Evolutionary conservation across 2,113 vertebrate species (phyloP).

Genomic region (Gulo gulo): DNA sequence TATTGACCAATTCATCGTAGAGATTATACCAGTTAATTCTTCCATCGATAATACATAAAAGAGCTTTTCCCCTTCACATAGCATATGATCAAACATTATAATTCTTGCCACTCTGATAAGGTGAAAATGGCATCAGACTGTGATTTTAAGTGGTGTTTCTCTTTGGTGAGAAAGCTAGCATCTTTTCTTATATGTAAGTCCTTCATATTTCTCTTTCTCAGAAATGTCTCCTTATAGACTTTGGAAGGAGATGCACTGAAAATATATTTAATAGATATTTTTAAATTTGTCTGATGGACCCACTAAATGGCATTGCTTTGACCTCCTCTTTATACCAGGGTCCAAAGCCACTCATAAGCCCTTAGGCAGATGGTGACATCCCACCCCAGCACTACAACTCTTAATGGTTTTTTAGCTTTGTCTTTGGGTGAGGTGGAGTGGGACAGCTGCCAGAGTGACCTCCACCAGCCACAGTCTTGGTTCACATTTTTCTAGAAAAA

Average conservation of each 20-base stretch:
- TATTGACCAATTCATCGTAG: conserved; percentile 22
- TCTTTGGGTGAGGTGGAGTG: not conserved
- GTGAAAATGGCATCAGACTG: not conserved
- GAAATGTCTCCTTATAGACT: not conserved
- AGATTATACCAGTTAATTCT: not conserved
- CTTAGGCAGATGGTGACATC: not conserved
- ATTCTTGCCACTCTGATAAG: conserved; percentile 9
- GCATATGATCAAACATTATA: not conserved
- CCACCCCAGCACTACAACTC: no score
- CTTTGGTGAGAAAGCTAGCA: not conserved
- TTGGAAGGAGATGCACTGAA: not conserved
- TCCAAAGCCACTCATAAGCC: not conserved
- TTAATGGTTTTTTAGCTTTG: not conserved
- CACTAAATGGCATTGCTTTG: accelerated
- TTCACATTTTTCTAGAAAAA: not conserved
- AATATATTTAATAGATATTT: not conserved
- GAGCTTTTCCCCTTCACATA: not conserved
- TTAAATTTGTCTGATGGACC: not conserved
- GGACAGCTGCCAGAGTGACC: not conserved
- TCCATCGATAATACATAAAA: conserved; percentile 1
- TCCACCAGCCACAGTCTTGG: not conserved
- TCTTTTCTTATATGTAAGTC: not conserved
- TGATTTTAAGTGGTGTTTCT: not conserved
- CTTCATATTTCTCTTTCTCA: not conserved
- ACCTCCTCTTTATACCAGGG: not conserved